Evolutionary conservation across 2,888 invertebrate species (phyloP).

Genomic region (Strigamia maritima): DNA sequence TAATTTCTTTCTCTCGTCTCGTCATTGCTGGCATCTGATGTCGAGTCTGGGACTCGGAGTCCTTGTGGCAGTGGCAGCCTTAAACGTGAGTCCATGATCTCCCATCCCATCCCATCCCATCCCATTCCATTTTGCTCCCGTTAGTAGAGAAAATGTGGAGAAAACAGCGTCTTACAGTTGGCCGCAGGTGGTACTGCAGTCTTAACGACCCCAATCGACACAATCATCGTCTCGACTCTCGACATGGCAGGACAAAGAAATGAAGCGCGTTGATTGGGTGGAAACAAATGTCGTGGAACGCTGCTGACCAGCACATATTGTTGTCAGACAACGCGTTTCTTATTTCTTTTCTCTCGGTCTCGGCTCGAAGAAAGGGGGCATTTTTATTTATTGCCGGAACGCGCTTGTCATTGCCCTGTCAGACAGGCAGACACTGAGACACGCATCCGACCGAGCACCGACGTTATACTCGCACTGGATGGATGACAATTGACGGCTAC

Average conservation of each 20-base stretch:
- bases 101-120: no score
- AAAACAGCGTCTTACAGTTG: background rate
- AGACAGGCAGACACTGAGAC: background rate
- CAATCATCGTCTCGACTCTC: slow-evolving; percentile 18
- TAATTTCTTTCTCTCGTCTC: no score
- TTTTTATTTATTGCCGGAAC: slow-evolving; percentile 28
- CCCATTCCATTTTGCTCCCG: background rate
- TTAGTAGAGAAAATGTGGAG: background rate
- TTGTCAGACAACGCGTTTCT: background rate
- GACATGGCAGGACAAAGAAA: slow-evolving; percentile 10
- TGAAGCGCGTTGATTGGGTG: slow-evolving; percentile 14
- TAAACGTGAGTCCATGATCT: background rate
- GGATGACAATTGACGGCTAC: background rate
- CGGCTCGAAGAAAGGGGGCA: background rate
- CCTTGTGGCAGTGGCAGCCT: no score
- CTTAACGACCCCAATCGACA: slow-evolving; percentile 12
- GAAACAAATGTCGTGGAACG: slow-evolving; percentile 24
- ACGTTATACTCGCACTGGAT: background rate
- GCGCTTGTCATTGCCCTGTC: slow-evolving; percentile 22
- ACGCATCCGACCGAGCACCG: background rate
- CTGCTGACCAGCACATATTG: background rate
- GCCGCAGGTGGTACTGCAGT: background rate
- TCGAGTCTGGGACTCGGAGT: no score
- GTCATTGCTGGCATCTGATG: no score
- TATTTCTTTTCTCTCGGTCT: background rate